Base-by-base conservation (phyloP, 2,888 invertebrate genomes). In the Notodonta dromedarius region DNA sequence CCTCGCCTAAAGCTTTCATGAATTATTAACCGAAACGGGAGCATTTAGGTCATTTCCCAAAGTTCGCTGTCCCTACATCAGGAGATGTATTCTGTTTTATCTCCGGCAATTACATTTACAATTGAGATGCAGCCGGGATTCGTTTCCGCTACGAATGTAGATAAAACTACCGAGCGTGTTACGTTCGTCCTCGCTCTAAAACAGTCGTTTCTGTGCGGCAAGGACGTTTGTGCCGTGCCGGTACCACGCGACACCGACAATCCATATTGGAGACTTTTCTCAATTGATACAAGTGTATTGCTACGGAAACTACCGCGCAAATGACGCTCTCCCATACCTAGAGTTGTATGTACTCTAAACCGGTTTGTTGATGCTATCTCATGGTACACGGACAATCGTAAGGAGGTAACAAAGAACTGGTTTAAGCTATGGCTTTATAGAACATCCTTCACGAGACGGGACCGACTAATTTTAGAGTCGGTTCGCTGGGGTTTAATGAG, bases 401-500 rank as follows among this genome's bases (percentile, higher is more conserved):
- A 67, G 73, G 72, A 75, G 76, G 74, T 78, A 84, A 85, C 86
- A 85, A 84, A 86, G 83, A 86, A 87, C 87, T 83, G 86, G 85
- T 87, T 84, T 85, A 75, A 78, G 78, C 70, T 74, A 78, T 78
- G 78, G 78, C 77, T 79, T 82, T 81, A 81, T 82, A 73, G 69
- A 65, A 73, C 74, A 76, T 80, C 75, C 73, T 72, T 78, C 74
- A 78, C 66, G 67, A 69, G 70, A 76, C 61, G 67, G 71, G 70
- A 70, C 69, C 71, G 69, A 74, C 73, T 79, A 78, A 79, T 79
- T 80, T 84, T 79, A 81, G 76, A 75, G 65, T 63, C 69, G 56
- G 60, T 60, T 59, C 65, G 64, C 65, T 71, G 60, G 61, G 61
- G 60, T 69, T 73, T 78, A 77, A 76, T 77, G 77, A 77, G 69